Evolutionary conservation across 2,113 vertebrate species (phyloP), one percentile per base, ranked within the genome.

Genomic region (Periophthalmus modestus): DNA sequence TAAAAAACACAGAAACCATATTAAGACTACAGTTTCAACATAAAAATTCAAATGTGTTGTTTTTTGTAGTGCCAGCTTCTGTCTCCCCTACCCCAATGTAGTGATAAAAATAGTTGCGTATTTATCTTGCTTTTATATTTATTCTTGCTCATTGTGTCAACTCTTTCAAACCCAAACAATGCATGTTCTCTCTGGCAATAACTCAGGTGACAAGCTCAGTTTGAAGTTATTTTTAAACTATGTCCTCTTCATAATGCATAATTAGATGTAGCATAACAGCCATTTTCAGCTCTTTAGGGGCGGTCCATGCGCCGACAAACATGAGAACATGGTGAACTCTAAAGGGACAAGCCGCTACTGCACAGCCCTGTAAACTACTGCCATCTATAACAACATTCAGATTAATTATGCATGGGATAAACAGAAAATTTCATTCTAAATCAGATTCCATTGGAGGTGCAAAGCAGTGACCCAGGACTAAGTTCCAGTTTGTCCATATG

Each of bases 271-370:
- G 34, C 54, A 54, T 46, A 66, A 75, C 70, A 68, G 68, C 19
- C 52, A 71, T 62, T 72, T 70, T 83, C 62, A 19, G 74, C 19
- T 75, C 71, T 71, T 55, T 71, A 28, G 69, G 65, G 81, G n/a
- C 63, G 54, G 24, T 43, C 10, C 14, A 5, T 21, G 67, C 69
- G 71, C 39, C 3, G 16, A 46, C 33, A 62, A 46, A 55, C 36
- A 73, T 62, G 28, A 73, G 73, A 79, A 75, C 70, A 10, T 75
- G 39, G 10, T 43, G 39, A 43, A 43, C 7, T 43, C 39, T 11
- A 7, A 21, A 28, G 16, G 34, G 62, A 13, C 69, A 75, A 55
- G 54, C 5, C 23, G 14, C 19, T 7, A 68, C 39, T 73, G n/a
- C 24, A 47, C 43, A 48, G 36, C 67, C 47, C 15, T 61, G 5